These are phyloP conservation scores for Amblyraja radiata DNA, from an alignment of 2,797 vertebrate genomes.

Conservation along the genomic window DNA sequence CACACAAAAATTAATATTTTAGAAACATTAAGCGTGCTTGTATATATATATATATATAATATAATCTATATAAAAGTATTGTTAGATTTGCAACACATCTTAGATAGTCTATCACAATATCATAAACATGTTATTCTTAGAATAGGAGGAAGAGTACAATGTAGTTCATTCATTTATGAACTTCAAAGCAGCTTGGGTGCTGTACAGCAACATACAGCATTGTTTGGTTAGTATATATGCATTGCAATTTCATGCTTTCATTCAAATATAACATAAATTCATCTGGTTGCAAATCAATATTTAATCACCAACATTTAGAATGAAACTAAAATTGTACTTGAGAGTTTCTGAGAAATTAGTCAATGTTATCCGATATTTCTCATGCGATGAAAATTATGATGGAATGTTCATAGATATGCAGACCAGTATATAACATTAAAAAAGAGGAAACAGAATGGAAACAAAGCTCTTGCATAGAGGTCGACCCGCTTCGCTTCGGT, in stretches of 20 bases:
- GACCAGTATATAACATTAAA: conserved; percentile 99
- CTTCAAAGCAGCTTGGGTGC: conserved; percentile 54
- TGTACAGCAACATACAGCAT: conserved; percentile 63
- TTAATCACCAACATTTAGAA: conserved; percentile 60
- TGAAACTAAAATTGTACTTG: conserved; percentile 56
- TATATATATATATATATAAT: too few relatives aligned
- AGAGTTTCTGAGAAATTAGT: conserved; percentile 51
- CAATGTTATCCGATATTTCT: conserved; percentile 52
- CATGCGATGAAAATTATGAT: conserved; percentile 46
- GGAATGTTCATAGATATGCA: conserved; percentile 83
- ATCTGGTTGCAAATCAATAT: conserved; percentile 45
- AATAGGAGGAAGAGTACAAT: conserved; percentile 52
- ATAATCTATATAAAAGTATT: conserved; percentile 50
- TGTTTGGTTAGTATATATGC: conserved; percentile 52
- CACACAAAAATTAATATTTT: conserved; percentile 57
- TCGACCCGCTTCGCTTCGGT: conserved; percentile 90
- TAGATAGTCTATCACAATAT: conserved; percentile 43
- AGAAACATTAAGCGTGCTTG: conserved; percentile 71
- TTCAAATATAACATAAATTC: conserved; percentile 55
- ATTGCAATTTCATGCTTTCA: conserved; percentile 65
- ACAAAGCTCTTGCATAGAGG: conserved; percentile 89
- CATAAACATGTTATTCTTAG: conserved; percentile 42
- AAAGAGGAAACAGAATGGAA: conserved; percentile 94
- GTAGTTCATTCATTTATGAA: conserved; percentile 47
- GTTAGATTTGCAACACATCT: conserved; percentile 50